Conservation (phyloP, 2,888 invertebrate species). For the Drosophila glabriapex region DNA sequence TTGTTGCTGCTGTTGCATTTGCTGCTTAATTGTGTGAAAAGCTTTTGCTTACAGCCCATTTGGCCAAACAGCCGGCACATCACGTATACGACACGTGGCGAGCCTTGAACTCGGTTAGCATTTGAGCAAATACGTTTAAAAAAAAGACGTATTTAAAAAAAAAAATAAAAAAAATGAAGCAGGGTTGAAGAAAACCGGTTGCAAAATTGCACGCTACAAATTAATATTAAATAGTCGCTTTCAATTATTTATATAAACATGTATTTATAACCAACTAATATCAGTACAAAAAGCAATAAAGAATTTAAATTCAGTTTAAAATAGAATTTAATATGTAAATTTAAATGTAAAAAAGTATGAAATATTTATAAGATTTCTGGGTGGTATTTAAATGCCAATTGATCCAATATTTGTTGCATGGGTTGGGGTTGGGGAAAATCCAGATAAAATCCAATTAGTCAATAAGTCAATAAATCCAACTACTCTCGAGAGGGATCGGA, state of each 20-base stretch:
- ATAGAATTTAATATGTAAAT: neutral
- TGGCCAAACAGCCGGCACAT: slow-evolving; percentile 56
- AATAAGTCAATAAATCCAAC: neutral
- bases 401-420: neutral
- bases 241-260: neutral
- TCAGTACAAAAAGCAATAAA: neutral
- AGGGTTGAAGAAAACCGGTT: slow-evolving; percentile 56
- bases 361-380: neutral
- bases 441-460: neutral
- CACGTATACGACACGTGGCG: slow-evolving; percentile 77
- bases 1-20: slow-evolving; percentile 27
- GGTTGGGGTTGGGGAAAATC: neutral
- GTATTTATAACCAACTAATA: neutral
- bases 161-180: slow-evolving; percentile 5
- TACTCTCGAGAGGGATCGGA: neutral
- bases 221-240: slow-evolving; percentile 1
- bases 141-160: neutral
- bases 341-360: neutral
- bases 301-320: neutral
- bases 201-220: slow-evolving; percentile 27
- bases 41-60: slow-evolving; percentile 31
- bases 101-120: slow-evolving; percentile 75
- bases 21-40: slow-evolving; percentile 79
- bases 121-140: slow-evolving; percentile 22
- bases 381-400: neutral